Base-by-base conservation (phyloP, 2,888 invertebrate species). In the Heliconius cydno region DNA sequence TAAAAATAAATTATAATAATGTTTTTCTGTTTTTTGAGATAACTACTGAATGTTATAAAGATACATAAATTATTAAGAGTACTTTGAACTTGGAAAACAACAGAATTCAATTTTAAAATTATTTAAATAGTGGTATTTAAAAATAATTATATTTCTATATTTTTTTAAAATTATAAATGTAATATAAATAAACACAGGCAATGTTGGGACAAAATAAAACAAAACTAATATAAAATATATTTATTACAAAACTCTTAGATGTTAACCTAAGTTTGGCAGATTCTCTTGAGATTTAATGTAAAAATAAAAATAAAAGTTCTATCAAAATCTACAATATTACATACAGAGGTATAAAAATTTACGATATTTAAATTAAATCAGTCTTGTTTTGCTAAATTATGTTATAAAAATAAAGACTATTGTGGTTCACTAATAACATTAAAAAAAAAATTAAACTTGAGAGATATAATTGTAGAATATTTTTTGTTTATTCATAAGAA, bases 211-310 rank as follows among this genome's bases (percentile, higher is more conserved):
- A 15, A 9, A 15, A 70, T 34, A 25, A 70, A 46, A 41, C 5
- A 41, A 25, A 38, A 9, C 25, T 25, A 68, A 68, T 70, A 70
- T 70, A 41, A 41, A 68, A 41, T 70, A 70, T 25, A 46, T 70
- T 70, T 70, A 70, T 46, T 70, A 70, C 3, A 70, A 70, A 70
- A 70, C 25, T 70, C 41, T 41, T 68, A 25, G 25, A 70, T 41
- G 19, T 22, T 22, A 52, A 7, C 3, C n/a, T 70, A 70, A 13
- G 70, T 70, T 70, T 70, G 70, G 70, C 70, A 41, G 70, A 70
- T 70, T 41, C 70, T 25, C 25, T 25, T 70, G 41, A 70, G 70
- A 70, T 46, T 70, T 41, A 4, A 70, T 15, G n/a, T 22, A 38
- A 70, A 15, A 25, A 2, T 28, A 6, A 68, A 38, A 68, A 41